phyloP scores from a whole-genome alignment of 2,113 vertebrate genomes.

The Triplophysa siluroides region DNA sequence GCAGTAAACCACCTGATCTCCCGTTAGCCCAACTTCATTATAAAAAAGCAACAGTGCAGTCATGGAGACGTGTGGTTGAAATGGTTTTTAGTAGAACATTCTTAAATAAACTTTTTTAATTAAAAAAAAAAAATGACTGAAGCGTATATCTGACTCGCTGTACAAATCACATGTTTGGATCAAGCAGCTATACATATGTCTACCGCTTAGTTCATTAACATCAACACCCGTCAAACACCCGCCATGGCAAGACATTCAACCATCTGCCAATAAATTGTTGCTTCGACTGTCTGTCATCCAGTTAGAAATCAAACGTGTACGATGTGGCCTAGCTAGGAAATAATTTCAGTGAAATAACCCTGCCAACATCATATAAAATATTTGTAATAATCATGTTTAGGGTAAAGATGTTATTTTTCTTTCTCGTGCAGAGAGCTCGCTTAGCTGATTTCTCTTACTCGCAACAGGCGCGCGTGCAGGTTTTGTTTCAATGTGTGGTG shows the following conservation, averaged over 20 bases:
- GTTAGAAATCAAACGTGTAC: not conserved
- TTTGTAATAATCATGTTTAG: too few relatives aligned
- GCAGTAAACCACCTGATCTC: conserved; percentile 1
- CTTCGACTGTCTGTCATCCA: conserved; percentile 54
- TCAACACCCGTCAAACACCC: conserved; percentile 66
- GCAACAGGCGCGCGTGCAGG: too few relatives aligned
- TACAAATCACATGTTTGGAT: not conserved
- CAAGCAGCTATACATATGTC: not conserved
- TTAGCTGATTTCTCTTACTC: too few relatives aligned
- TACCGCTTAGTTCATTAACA: conserved; percentile 59
- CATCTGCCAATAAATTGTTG: conserved; percentile 65
- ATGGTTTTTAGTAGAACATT: not conserved
- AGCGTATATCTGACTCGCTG: not conserved
- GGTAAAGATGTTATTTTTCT: not conserved
- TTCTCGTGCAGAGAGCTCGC: not conserved
- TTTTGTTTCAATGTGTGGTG: conserved; percentile 14
- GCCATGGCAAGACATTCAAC: conserved; percentile 55
- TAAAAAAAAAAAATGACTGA: too few relatives aligned
- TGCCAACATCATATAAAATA: too few relatives aligned
- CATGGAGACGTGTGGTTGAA: not conserved
- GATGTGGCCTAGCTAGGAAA: not conserved
- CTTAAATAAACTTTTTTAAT: not conserved
- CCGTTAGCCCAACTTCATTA: not conserved
- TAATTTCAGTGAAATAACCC: too few relatives aligned
- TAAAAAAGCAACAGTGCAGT: not conserved